Base-by-base conservation (phyloP, 1,140 invertebrate species). In the Ostrea edulis region DNA sequence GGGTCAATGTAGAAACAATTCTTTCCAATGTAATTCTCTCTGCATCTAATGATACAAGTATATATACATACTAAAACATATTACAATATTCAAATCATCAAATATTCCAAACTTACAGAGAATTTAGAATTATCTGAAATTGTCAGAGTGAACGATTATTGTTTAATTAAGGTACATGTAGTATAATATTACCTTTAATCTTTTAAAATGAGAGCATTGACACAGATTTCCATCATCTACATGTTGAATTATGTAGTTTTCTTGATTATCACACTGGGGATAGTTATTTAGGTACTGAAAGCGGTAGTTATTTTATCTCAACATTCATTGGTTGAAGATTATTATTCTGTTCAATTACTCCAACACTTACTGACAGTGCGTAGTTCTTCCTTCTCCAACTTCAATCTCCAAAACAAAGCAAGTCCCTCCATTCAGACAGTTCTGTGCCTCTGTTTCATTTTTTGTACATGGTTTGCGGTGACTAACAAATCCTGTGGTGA, bases 341-440 rank as follows among this genome's bases (percentile, higher is more conserved):
- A 44, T 44, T 44, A 44, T 5, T 44, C 35, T 44, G 35, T 44
- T 44, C n/a, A n/a, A n/a, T 44, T 62, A 20, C 58, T 77, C 29
- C 29, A 2, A 77, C 55, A 62, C 68, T 77, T 77, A 77, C 68
- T 77, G 29, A 77, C 68, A 77, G 29, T 77, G 68, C 7, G 68
- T 77, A 29, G 68, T 77, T 77, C 68, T 77, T n/a, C n/a, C 55
- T 29, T 77, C 25, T 25, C 68, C 68, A 29, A 29, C 68, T 77
- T 77, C 68, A 77, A 77, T 29, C 29, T 83, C 82, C 44, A 83
- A 52, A 17, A 53, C 82, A 52, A 83, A 83, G 51, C 82, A 83
- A 44, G 82, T 83, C 20, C 82, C 82, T 52, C 82, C 82, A 83
- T 83, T 83, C 12, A 83, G 82, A 83, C 82, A 83, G 25, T 44